phyloP scores from a whole-genome alignment of 2,797 vertebrate species.

The Octomys mimax region DNA sequence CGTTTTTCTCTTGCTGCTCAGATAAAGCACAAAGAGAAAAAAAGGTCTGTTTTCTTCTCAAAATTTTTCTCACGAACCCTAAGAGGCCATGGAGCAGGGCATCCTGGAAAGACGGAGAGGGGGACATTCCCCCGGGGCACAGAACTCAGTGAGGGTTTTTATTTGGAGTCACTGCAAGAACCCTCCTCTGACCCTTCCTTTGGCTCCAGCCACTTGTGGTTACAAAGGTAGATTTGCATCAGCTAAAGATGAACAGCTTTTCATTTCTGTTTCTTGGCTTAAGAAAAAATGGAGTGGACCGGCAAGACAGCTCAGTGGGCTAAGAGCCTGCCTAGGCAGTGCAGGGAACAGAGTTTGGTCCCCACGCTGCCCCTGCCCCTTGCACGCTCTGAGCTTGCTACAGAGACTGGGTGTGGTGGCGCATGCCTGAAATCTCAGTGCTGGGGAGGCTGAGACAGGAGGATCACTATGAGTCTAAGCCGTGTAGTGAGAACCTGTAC shows the following conservation, averaged over 20 bases:
- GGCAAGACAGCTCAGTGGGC: too few relatives aligned
- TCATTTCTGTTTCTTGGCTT: slow-evolving; percentile 75
- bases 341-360: too few relatives aligned
- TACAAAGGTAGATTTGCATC: slow-evolving; percentile 69
- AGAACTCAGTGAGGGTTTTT: not conserved
- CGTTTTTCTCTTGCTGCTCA: not conserved
- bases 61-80: not conserved
- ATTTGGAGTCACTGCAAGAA: not conserved
- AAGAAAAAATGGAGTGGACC: slow-evolving; percentile 10
- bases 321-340: too few relatives aligned
- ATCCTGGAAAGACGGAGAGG: not conserved
- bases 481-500: too few relatives aligned
- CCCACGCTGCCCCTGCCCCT: too few relatives aligned
- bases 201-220: slow-evolving; percentile 58
- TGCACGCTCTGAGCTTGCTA: too few relatives aligned
- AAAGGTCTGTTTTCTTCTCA: not conserved
- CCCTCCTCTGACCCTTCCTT: slow-evolving; percentile 68
- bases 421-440: too few relatives aligned
- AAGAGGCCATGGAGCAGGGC: not conserved
- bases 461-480: too few relatives aligned
- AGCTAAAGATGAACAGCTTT: slow-evolving; percentile 64
- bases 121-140: not conserved
- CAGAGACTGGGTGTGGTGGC: too few relatives aligned
- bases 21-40: not conserved
- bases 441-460: too few relatives aligned